Percentiles rank a stretch among this genome's conserved stretches.
Evolutionary conservation across 2,888 invertebrate genomes (phyloP).

Genomic region (Dyspetes luteomarginatus): DNA sequence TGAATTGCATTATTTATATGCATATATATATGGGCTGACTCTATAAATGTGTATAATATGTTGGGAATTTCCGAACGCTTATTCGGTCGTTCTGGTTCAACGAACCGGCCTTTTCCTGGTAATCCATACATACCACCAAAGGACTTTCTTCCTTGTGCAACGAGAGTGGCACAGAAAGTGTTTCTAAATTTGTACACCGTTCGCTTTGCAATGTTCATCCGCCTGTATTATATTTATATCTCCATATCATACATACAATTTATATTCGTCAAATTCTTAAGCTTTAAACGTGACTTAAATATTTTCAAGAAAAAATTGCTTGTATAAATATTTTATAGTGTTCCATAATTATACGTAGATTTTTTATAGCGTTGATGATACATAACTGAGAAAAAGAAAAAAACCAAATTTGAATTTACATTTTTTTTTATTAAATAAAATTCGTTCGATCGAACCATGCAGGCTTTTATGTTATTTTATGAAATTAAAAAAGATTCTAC

Average conservation of each 20-base stretch:
- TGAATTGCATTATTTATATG: constrained; percentile 12
- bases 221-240: background rate
- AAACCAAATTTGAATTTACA: too few relatives aligned
- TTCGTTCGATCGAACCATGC: too few relatives aligned
- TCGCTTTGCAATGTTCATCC: background rate
- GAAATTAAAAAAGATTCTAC: too few relatives aligned
- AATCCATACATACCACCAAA: constrained; percentile 52
- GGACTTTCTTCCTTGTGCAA: constrained; percentile 68
- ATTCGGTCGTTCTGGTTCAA: constrained; percentile 64
- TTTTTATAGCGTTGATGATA: too few relatives aligned
- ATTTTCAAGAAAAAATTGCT: too few relatives aligned
- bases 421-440: too few relatives aligned
- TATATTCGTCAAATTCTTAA: too few relatives aligned
- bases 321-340: too few relatives aligned
- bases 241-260: background rate
- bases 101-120: constrained; percentile 56
- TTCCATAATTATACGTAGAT: too few relatives aligned
- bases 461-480: too few relatives aligned
- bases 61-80: constrained; percentile 62
- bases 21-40: background rate
- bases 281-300: too few relatives aligned
- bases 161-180: constrained; percentile 60
- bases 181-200: constrained; percentile 57
- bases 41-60: constrained; percentile 6
- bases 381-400: too few relatives aligned